Evolutionary conservation across 2,888 invertebrate genomes (phyloP).

Genomic region (Andrena haemorrhoa): DNA sequence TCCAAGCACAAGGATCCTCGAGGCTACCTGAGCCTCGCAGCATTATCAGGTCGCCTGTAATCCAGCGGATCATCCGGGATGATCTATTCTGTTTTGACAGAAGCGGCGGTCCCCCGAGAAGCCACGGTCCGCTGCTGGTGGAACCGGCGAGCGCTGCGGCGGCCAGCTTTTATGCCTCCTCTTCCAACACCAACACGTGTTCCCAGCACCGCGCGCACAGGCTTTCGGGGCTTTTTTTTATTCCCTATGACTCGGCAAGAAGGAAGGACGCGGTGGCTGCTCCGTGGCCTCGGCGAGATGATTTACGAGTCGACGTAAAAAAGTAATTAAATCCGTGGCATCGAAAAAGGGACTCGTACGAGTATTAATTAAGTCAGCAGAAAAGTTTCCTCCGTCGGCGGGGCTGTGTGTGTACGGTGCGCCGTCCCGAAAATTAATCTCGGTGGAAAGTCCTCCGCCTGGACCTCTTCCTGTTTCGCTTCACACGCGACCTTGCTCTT

Average conservation of each 20-base stretch:
- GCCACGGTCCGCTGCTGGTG: constrained; percentile 30
- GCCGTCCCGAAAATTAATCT: constrained; percentile 76
- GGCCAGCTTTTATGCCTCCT: constrained; percentile 44
- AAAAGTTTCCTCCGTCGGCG: constrained; percentile 59
- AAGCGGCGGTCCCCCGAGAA: constrained; percentile 41
- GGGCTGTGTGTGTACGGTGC: constrained; percentile 4
- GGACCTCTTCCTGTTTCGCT: constrained; percentile 35
- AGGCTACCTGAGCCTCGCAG: constrained; percentile 47
- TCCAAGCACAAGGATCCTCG: constrained; percentile 26
- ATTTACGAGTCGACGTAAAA: constrained; percentile 83
- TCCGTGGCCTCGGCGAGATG: constrained; percentile 72
- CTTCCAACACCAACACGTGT: constrained; percentile 51
- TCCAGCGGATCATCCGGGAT: constrained; percentile 77
- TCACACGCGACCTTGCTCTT: constrained; percentile 31
- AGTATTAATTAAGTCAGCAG: constrained; percentile 81
- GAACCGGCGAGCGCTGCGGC: constrained; percentile 12
- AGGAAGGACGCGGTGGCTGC: constrained; percentile 69
- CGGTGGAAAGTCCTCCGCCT: constrained; percentile 70
- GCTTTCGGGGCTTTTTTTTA: constrained; percentile 69
- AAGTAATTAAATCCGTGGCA: constrained; percentile 82
- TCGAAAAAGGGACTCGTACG: constrained; percentile 69
- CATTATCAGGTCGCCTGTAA: constrained; percentile 65
- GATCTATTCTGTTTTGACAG: constrained; percentile 78
- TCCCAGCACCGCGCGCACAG: constrained; percentile 48
- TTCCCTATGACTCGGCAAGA: constrained; percentile 81